A percentile compares a stretch with the other conserved stretches of the same genome.
Conservation (phyloP, 2,888 invertebrate genomes). For the Phyllotreta cruciferae region DNA sequence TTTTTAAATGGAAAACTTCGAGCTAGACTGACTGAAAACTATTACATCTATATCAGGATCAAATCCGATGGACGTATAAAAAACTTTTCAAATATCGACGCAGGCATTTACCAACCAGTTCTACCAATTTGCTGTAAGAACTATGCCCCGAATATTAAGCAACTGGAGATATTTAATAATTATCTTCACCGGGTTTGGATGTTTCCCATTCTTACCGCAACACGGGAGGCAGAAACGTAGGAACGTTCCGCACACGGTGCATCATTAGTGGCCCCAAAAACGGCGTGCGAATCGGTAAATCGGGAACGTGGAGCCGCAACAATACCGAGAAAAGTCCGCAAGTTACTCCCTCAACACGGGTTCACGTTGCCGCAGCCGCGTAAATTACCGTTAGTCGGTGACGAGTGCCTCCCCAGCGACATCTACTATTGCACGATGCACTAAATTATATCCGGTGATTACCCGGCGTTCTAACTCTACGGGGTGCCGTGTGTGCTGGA, state of each 20-base stretch:
- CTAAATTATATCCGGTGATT: constrained; percentile 53
- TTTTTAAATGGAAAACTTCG: no score
- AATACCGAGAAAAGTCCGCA: constrained; percentile 39
- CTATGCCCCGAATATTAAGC: no score
- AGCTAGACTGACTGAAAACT: no score
- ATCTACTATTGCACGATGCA: constrained; percentile 48
- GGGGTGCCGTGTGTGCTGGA: constrained; percentile 18
- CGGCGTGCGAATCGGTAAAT: constrained; percentile 46
- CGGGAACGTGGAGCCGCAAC: constrained; percentile 42
- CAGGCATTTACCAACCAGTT: no score
- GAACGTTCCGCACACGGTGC: constrained; percentile 18
- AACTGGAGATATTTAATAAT: not conserved
- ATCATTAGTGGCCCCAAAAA: constrained; percentile 30
- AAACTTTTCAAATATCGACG: no score
- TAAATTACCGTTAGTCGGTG: constrained; percentile 54
- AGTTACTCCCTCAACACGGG: constrained; percentile 50
- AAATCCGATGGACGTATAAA: no score
- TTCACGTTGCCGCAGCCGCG: constrained; percentile 47
- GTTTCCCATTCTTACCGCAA: constrained; percentile 12
- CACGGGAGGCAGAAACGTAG: constrained; percentile 10
- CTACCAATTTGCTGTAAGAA: no score
- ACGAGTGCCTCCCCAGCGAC: constrained; percentile 55
- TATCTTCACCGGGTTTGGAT: constrained; percentile 14
- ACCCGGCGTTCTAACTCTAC: constrained; percentile 25
- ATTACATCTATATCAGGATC: no score